These are phyloP conservation scores for Potorous gilbertii DNA, from an alignment of 2,797 vertebrate genomes.

Conservation along the genomic window DNA sequence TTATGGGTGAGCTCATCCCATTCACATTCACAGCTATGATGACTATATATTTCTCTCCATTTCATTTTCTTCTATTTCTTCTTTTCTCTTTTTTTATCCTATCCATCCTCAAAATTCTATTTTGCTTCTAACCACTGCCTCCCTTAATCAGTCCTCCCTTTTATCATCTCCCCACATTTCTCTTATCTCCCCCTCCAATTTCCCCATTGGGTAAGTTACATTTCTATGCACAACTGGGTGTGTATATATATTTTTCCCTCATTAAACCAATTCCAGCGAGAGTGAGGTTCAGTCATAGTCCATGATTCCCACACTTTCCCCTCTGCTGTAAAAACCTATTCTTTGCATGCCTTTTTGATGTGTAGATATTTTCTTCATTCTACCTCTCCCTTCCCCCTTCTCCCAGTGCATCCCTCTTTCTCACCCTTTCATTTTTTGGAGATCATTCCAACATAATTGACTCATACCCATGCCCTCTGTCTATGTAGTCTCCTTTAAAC, in stretches of 20 bases:
- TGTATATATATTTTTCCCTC: not conserved
- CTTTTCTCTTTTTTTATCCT: not conserved
- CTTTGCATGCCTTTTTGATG: not conserved
- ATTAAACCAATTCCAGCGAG: not conserved
- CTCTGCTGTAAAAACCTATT: not conserved
- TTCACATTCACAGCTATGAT: not conserved
- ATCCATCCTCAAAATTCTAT: not conserved
- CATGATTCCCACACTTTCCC: not conserved
- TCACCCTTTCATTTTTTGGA: not conserved
- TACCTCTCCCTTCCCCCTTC: not conserved
- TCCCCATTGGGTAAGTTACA: not conserved
- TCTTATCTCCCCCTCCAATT: not conserved
- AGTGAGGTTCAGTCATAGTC: not conserved
- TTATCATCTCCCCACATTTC: not conserved
- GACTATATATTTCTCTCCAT: not conserved
- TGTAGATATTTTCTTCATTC: not conserved
- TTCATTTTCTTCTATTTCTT: not conserved
- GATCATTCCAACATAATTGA: not conserved
- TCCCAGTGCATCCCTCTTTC: not conserved
- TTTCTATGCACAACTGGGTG: not conserved
- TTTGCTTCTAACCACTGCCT: not conserved
- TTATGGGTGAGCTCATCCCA: not conserved
- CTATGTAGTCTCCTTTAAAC: not conserved
- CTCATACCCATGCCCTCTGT: not conserved
- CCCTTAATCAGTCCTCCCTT: not conserved